These are phyloP conservation scores for Hirtodrosophila trivittata DNA, from an alignment of 2,888 invertebrate species.

Conservation along the genomic window DNA sequence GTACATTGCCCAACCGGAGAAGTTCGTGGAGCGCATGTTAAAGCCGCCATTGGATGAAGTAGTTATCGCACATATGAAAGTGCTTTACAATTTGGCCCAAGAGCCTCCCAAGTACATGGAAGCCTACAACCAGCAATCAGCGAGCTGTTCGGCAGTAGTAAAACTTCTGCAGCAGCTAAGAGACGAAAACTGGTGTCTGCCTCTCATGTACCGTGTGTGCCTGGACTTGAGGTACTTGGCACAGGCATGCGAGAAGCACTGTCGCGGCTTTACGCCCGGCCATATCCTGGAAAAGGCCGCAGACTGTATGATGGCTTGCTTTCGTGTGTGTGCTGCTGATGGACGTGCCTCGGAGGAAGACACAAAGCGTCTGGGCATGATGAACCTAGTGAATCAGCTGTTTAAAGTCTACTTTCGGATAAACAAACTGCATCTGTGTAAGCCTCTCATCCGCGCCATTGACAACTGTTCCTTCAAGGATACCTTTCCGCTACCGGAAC, in stretches of 20 bases:
- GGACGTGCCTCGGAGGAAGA: slow-evolving; percentile 90
- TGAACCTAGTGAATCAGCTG: slow-evolving; percentile 97
- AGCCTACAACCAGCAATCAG: slow-evolving; percentile 91
- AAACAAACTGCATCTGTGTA: slow-evolving; percentile 94
- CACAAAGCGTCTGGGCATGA: slow-evolving; percentile 98
- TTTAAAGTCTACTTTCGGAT: slow-evolving; percentile 97
- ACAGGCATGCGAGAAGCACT: slow-evolving; percentile 89
- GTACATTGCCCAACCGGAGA: slow-evolving; percentile 89
- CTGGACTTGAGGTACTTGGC: slow-evolving; percentile 94
- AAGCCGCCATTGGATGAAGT: slow-evolving; percentile 91
- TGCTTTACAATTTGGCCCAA: slow-evolving; percentile 84
- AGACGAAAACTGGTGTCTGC: slow-evolving; percentile 98
- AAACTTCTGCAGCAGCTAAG: slow-evolving; percentile 93
- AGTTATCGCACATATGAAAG: slow-evolving; percentile 89
- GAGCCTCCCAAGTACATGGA: slow-evolving; percentile 85
- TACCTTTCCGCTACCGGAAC: slow-evolving; percentile 94
- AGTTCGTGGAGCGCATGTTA: slow-evolving; percentile 88
- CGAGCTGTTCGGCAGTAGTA: slow-evolving; percentile 90
- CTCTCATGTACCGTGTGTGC: slow-evolving; percentile 95
- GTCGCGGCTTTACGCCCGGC: slow-evolving; percentile 81
- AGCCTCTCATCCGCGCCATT: slow-evolving; percentile 97
- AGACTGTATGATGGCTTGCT: slow-evolving; percentile 95
- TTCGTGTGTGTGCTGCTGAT: slow-evolving; percentile 97
- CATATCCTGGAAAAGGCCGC: slow-evolving; percentile 93
- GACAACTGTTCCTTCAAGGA: slow-evolving; percentile 96